Percentiles rank a stretch among this genome's conserved stretches.
These are phyloP conservation scores for Sinopyrophorus schimmeli DNA, from an alignment of 2,888 invertebrate species.

Conservation along the genomic window DNA sequence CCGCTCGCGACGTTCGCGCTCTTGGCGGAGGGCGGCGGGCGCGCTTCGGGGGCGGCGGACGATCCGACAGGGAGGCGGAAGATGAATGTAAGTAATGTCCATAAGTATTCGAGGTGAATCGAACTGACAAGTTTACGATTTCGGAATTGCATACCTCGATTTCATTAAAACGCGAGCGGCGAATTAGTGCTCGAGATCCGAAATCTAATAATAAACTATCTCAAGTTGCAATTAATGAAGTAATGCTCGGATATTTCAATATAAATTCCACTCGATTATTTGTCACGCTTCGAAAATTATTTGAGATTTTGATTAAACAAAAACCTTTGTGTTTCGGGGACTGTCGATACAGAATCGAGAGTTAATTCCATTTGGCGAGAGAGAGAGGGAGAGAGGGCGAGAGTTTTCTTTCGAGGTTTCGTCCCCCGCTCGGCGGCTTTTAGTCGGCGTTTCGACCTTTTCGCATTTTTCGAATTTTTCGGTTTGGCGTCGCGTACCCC, in stretches of 20 bases:
- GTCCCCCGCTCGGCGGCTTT: background rate
- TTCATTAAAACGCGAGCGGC: constrained; percentile 33
- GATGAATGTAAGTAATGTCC: too few relatives aligned
- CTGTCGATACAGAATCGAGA: constrained; percentile 18
- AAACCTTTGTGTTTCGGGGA: constrained; percentile 29
- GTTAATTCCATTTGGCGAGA: constrained; percentile 21
- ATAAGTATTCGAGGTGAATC: constrained; percentile 20
- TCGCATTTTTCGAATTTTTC: constrained; percentile 14
- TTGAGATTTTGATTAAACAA: constrained; percentile 45
- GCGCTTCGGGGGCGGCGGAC: too few relatives aligned
- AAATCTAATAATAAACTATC: constrained; percentile 55
- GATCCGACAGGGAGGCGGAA: too few relatives aligned
- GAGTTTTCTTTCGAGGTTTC: constrained; percentile 4
- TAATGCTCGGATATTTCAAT: constrained; percentile 51
- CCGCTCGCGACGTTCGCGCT: too few relatives aligned
- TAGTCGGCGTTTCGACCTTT: background rate
- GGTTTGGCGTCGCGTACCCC: constrained; percentile 14
- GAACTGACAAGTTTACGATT: constrained; percentile 30
- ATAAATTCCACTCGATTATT: constrained; percentile 52
- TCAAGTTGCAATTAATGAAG: constrained; percentile 52
- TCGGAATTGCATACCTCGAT: constrained; percentile 29
- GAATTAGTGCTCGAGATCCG: constrained; percentile 35
- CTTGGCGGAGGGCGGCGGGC: too few relatives aligned
- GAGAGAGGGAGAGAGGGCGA: too few relatives aligned
- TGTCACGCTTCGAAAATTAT: constrained; percentile 48